Evolutionary conservation across 2,888 invertebrate genomes (phyloP), one percentile per base, ranked within the genome.

Genomic region (Trichogramma evanescens): DNA sequence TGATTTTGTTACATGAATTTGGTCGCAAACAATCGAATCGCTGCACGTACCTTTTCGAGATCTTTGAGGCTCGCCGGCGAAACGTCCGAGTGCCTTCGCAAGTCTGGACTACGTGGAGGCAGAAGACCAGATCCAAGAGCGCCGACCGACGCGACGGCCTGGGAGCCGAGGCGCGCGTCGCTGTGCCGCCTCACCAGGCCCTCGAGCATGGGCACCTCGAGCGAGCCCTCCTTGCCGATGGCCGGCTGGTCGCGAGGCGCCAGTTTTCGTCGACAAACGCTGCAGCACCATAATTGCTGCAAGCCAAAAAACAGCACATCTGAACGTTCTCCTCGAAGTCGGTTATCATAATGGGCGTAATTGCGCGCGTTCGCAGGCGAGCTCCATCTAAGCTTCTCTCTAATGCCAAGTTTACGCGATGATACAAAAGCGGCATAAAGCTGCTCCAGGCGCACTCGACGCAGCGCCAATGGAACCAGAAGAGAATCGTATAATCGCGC

Each of bases 41-140:
- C 44, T 42, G 42, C 8, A 51, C 59, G 81, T 83, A 91, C 91
- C 85, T 91, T 90, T 80, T 93, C 92, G n/a, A 93, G 81, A 76
- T 92, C 92, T 74, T 92, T 92, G 52, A 93, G 81, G 46, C 91
- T 91, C 3, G 91, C 91, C 9, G 92, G 91, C 8, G 92, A 92
- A 3, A 92, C 92, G 73, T 92, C 93, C 2, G 91, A 92, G 74
- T 92, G 92, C 45, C 92, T 80, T 26, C 92, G 82, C 6, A 91
- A 79, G 73, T 93, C 92, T 0, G 91, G 91, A 64, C 89, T 91
- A 62, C 91, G 83, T 0, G 91, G 92, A 8, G 91, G 92, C n/a
- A 90, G 91, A 42, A 92, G 80, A 3, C 86, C 90, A 41, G 82
- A 78, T 44, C 78, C 84, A 9, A 82, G 77, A 61, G 81, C 80